phyloP scores from a whole-genome alignment of 2,797 vertebrate species.

The Enteromius radiatus region DNA sequence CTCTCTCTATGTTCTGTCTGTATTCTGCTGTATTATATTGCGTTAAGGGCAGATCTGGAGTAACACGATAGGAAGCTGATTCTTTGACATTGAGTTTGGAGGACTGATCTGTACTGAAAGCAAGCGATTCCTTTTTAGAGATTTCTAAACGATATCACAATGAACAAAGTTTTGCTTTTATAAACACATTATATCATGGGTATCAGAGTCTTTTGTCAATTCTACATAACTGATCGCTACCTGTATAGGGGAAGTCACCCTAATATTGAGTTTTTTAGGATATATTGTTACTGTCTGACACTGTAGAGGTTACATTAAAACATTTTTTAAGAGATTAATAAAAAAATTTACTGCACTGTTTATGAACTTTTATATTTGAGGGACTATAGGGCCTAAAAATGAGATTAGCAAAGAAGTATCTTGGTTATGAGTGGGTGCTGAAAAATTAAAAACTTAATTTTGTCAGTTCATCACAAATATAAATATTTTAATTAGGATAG shows the following conservation, averaged over 20 bases:
- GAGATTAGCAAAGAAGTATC: background rate
- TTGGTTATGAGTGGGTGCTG: background rate
- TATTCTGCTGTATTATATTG: conserved; percentile 55
- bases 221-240: background rate
- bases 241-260: background rate
- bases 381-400: background rate
- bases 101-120: conserved; percentile 75
- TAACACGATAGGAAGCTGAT: conserved; percentile 72
- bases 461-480: background rate
- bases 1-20: conserved; percentile 63
- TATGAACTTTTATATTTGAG: background rate
- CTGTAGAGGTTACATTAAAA: background rate
- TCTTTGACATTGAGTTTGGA: conserved; percentile 83
- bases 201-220: background rate
- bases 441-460: background rate
- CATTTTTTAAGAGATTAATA: background rate
- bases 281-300: background rate
- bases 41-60: conserved; percentile 57
- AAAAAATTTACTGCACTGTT: background rate
- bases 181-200: too few species aligned
- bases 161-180: background rate
- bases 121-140: conserved; percentile 40
- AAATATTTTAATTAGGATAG: background rate
- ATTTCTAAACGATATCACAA: background rate
- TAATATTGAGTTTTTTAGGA: background rate